These are phyloP conservation scores for Lycocorax pyrrhopterus DNA, from an alignment of 2,113 vertebrate species.

Conservation along the genomic window DNA sequence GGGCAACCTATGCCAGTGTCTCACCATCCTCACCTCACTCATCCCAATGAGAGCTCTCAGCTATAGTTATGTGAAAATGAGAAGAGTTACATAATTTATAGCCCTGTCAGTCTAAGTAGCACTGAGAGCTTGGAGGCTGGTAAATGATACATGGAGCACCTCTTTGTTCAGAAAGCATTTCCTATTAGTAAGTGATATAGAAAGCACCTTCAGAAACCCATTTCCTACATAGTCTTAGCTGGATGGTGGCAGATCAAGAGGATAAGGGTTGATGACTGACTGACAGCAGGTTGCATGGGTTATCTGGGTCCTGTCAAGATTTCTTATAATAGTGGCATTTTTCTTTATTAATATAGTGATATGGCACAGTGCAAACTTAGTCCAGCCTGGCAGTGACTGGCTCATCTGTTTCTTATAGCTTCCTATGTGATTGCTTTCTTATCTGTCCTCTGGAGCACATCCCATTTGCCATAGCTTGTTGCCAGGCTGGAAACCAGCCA, in stretches of 20 bases:
- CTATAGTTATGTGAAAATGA: background rate
- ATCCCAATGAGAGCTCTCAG: background rate
- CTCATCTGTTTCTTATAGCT: background rate
- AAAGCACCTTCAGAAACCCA: background rate
- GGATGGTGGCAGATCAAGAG: background rate
- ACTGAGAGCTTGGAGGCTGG: background rate
- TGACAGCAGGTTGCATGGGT: background rate
- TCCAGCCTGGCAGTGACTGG: background rate
- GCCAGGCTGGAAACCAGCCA: rapidly evolving
- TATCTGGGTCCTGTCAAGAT: background rate
- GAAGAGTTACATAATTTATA: background rate
- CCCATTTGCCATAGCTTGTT: background rate
- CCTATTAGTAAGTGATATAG: background rate
- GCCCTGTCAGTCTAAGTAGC: background rate
- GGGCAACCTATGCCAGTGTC: background rate
- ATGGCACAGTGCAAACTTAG: background rate
- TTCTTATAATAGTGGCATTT: background rate
- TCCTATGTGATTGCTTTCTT: background rate
- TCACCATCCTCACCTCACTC: background rate
- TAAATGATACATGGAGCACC: background rate
- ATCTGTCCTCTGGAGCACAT: background rate
- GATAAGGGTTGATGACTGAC: background rate
- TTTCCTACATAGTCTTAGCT: background rate
- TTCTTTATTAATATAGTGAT: background rate
- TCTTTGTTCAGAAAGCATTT: background rate